Conservation (phyloP, 2,797 vertebrate species). For the Scarus forsteni region DNA sequence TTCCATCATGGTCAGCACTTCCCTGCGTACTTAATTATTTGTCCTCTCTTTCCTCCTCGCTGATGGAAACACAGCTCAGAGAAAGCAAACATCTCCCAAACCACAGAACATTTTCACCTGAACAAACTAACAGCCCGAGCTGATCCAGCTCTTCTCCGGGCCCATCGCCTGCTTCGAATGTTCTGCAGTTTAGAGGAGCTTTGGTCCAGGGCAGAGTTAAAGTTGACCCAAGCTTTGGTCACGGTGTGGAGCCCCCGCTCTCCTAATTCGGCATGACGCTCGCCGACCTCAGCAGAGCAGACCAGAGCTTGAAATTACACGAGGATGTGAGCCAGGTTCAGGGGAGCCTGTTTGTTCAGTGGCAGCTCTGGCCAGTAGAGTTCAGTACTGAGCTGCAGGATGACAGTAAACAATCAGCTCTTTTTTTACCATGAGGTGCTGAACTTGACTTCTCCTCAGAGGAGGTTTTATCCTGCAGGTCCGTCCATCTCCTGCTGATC, state of each 20-base stretch:
- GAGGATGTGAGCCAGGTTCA: not conserved
- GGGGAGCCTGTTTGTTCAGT: not conserved
- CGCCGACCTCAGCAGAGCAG: not conserved
- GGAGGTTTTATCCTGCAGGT: no score
- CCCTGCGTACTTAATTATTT: slow-evolving; percentile 3
- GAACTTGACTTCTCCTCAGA: no score
- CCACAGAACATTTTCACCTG: slow-evolving; percentile 8
- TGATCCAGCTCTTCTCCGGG: not conserved
- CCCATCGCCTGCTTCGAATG: slow-evolving; percentile 2
- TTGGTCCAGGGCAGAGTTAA: not conserved
- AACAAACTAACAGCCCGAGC: not conserved
- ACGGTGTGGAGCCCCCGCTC: not conserved
- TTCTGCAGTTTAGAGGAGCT: slow-evolving; percentile 10
- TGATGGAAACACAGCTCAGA: not conserved
- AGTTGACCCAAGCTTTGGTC: slow-evolving; percentile 36
- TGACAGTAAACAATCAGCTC: not conserved
- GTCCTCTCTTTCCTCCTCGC: not conserved
- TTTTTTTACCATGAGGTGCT: not conserved
- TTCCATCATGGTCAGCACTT: not conserved
- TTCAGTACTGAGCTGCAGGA: slow-evolving; percentile 60
- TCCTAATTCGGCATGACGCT: not conserved
- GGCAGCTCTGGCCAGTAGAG: slow-evolving; percentile 61
- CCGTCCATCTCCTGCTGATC: no score
- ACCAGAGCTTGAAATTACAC: not conserved
- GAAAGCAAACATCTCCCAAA: slow-evolving; percentile 18